Evolutionary conservation across 35 echinoderm and acorn worm species (phyloP), one percentile per base, ranked within the genome.

Genomic region (Acanthaster planci): DNA sequence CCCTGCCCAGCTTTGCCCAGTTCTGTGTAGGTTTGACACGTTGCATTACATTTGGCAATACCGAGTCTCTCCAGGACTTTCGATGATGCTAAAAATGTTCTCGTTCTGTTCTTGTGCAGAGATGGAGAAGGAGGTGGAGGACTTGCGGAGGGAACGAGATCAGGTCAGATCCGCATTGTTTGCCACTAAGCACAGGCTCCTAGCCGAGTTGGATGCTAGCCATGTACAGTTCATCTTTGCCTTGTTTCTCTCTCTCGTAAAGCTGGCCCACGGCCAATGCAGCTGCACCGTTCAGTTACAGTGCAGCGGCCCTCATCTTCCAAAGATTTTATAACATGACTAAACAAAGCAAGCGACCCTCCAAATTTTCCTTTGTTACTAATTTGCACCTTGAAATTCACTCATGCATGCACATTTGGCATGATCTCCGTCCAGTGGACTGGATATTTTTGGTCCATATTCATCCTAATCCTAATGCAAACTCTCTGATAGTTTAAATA

Each of bases 101-200:
- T 47, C 12, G 42, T 47, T 47, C 12, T 47, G 42, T 4, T 77
- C 55, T 76, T 59, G 55, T 16, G 7, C 85, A 96, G 93, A 81
- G 34, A 59, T 83, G 83, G 90, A 97, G 76, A 81, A 84, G 39
- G 90, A 92, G 52, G 21, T 97, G 79, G 75, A 78, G 37, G 87
- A 78, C 21, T 32, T 88, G 21, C 87, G 76, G 38, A 35, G 55
- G 36, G 84, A 87, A 39, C 80, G 76, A 27, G 84, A 92, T 53
- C 77, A 97, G 94, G 94, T 97, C 90, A 92, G 84, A 58, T 76
- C 60, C 23, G 94, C 89, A 32, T 92, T 93, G 77, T 76, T 72
- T 75, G 78, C 90, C 18, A 97, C 94, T 80, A 97, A 93, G 78
- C 94, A 85, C 54, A 82, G 94, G 59, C 89, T 97, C 37, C 88